Conservation (phyloP, 2,113 vertebrate genomes). For the Chionodraco myersi region DNA sequence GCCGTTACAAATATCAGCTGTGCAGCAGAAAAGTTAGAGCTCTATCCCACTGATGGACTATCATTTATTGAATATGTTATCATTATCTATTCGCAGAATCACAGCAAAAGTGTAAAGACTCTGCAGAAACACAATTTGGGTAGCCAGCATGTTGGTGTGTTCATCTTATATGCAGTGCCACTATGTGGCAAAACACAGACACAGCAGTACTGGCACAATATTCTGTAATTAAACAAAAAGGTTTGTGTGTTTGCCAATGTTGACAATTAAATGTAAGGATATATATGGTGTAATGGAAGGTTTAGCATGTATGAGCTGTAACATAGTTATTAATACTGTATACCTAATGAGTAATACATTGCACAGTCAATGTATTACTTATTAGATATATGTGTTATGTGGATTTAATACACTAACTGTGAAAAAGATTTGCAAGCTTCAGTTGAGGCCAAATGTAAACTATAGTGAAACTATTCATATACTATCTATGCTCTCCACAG, state of each 20-base stretch:
- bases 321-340: not conserved
- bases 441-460: not conserved
- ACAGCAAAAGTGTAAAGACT: slow-evolving; percentile 3
- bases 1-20: not conserved
- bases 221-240: not conserved
- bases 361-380: not conserved
- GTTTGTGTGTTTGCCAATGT: not conserved
- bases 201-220: slow-evolving; percentile 41
- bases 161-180: slow-evolving; percentile 53
- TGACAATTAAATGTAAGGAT: not conserved
- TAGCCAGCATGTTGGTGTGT: not conserved
- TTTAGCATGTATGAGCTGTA: not conserved
- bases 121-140: slow-evolving; percentile 5
- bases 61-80: not conserved
- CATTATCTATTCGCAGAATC: not conserved
- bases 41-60: not conserved
- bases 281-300: not conserved
- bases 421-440: too few relatives aligned
- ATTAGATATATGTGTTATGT: too few relatives aligned
- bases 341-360: not conserved
- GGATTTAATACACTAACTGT: too few relatives aligned
- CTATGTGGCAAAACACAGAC: slow-evolving; percentile 66
- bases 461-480: not conserved
- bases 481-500: not conserved
- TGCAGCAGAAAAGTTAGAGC: not conserved